Evolutionary conservation across 2,113 vertebrate species (phyloP).

Genomic region (Burhinus oedicnemus): DNA sequence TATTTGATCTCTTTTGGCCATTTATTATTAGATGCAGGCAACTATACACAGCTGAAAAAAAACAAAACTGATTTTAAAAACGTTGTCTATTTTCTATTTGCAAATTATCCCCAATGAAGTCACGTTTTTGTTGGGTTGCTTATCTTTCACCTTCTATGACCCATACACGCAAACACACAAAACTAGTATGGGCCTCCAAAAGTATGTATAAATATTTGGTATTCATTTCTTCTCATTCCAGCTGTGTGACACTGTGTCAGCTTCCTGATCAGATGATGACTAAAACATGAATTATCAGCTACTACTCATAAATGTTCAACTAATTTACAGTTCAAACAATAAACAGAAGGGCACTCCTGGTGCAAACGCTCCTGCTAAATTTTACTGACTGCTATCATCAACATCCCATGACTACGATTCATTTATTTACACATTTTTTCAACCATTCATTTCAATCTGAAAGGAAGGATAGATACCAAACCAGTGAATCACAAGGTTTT

Average conservation of each 20-base stretch:
- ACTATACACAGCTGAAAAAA: not conserved
- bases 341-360: not conserved
- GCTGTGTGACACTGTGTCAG: not conserved
- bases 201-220: not conserved
- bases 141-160: not conserved
- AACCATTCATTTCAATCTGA: too few species aligned
- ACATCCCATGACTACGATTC: not conserved
- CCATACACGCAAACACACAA: not conserved
- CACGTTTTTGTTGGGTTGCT: not conserved
- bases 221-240: not conserved
- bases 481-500: not conserved
- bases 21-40: not conserved
- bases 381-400: not conserved
- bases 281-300: not conserved
- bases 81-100: not conserved
- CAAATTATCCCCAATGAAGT: not conserved
- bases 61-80: not conserved
- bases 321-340: not conserved
- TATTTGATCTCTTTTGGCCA: not conserved
- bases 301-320: not conserved
- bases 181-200: not conserved
- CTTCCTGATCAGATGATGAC: not conserved
- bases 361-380: not conserved
- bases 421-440: not conserved
- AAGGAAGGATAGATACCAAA: not conserved